A percentile compares a stretch with the other conserved stretches of the same genome.
These are phyloP conservation scores for Drosophila simulans DNA, from an alignment of 1,140 invertebrate genomes.

Conservation along the genomic window DNA sequence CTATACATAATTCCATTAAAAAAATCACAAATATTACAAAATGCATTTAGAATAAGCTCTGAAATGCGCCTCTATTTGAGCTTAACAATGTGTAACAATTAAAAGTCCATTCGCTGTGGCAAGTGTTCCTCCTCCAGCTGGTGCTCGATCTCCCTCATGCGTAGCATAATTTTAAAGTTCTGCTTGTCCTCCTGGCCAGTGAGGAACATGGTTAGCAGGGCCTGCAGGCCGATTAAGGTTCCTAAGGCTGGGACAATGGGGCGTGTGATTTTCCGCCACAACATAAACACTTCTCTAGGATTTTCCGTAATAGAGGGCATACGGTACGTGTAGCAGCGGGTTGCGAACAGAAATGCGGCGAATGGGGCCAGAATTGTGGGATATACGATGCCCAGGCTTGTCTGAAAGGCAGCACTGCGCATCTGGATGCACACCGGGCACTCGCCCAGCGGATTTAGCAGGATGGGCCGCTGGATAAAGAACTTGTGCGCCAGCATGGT, in stretches of 20 bases:
- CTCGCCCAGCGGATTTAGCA: slow-evolving; percentile 72
- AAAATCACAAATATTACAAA: not conserved
- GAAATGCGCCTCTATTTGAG: slow-evolving; percentile 23
- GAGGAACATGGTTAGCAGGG: slow-evolving; percentile 80
- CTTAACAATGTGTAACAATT: slow-evolving; percentile 29
- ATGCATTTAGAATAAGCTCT: not conserved
- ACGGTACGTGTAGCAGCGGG: slow-evolving; percentile 85
- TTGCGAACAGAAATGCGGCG: slow-evolving; percentile 85
- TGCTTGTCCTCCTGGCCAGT: slow-evolving; percentile 84
- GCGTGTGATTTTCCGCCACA: slow-evolving; percentile 80
- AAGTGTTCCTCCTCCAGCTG: slow-evolving; percentile 54
- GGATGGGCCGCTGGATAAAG: slow-evolving; percentile 78
- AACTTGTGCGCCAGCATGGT: slow-evolving; percentile 83
- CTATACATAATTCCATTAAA: not conserved
- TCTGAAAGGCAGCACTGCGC: slow-evolving; percentile 83
- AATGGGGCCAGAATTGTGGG: slow-evolving; percentile 84
- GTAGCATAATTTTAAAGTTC: slow-evolving; percentile 73
- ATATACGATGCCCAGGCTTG: slow-evolving; percentile 77
- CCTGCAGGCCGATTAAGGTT: slow-evolving; percentile 82
- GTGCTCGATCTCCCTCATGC: slow-evolving; percentile 72
- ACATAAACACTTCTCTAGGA: slow-evolving; percentile 81
- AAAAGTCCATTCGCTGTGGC: slow-evolving; percentile 48
- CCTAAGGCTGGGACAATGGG: slow-evolving; percentile 80
- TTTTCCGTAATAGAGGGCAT: slow-evolving; percentile 84
- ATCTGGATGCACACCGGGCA: slow-evolving; percentile 85